phyloP scores from a whole-genome alignment of 2,888 invertebrate species.

The Eilema sororculum region DNA sequence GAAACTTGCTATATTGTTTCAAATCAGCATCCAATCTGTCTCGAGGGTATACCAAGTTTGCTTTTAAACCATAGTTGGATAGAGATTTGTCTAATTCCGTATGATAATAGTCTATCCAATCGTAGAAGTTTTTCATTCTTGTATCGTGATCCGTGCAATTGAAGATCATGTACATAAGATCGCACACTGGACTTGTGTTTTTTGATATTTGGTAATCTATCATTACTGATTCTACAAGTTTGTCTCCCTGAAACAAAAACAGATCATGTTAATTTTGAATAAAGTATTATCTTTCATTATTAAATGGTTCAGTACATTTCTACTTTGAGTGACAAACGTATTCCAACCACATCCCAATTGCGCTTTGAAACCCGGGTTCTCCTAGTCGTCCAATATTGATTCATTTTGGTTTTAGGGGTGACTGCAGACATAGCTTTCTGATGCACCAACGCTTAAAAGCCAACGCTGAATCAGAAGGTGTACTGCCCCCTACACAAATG shows the following conservation, averaged over 20 bases:
- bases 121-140: conserved; percentile 51
- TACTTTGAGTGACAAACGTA: too few species aligned
- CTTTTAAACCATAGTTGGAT: conserved; percentile 46
- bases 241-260: conserved; percentile 53
- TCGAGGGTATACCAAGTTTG: conserved; percentile 46
- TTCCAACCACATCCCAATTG: too few species aligned
- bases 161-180: conserved; percentile 57
- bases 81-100: conserved; percentile 49
- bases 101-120: conserved; percentile 59
- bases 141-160: conserved; percentile 59
- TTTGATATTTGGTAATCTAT: conserved; percentile 64
- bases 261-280: neutral
- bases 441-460: too few species aligned
- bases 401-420: too few species aligned
- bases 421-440: too few species aligned
- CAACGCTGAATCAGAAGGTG: too few species aligned
- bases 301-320: neutral
- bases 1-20: conserved; percentile 46
- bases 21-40: conserved; percentile 54
- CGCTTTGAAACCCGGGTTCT: too few species aligned
- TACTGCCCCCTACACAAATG: too few species aligned
- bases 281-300: neutral
- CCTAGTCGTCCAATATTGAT: too few species aligned
- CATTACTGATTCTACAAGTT: conserved; percentile 51
- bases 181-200: conserved; percentile 56